Evolutionary conservation across 2,888 invertebrate genomes (phyloP).

Genomic region (Saturnia pavonia): DNA sequence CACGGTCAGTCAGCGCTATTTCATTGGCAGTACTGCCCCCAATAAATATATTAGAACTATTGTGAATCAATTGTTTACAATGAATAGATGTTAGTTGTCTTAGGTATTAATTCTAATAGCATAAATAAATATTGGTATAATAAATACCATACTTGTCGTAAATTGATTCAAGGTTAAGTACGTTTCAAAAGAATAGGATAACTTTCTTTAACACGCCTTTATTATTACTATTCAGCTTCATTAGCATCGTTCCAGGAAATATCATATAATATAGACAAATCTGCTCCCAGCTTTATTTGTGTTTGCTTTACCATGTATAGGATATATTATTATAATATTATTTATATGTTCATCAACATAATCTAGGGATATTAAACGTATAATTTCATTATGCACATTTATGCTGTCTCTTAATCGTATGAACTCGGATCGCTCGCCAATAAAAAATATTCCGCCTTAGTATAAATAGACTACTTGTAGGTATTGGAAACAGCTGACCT

Average conservation of each 20-base stretch:
- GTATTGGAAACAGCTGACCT: background rate
- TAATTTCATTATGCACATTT: background rate
- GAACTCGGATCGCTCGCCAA: background rate
- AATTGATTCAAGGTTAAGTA: background rate
- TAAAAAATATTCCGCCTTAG: background rate
- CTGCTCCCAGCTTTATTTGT: background rate
- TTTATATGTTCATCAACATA: too few species aligned
- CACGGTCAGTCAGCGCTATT: background rate
- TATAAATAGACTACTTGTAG: background rate
- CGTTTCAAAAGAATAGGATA: background rate
- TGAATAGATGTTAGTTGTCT: background rate
- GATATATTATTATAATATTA: too few species aligned
- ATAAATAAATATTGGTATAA: too few species aligned
- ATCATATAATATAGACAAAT: background rate
- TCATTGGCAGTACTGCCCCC: background rate
- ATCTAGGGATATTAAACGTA: too few species aligned
- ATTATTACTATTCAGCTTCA: too few species aligned
- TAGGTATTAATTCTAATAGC: background rate
- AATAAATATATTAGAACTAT: slow-evolving; percentile 1
- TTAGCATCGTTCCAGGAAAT: background rate
- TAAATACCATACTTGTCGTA: background rate
- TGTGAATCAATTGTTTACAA: background rate
- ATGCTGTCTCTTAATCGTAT: background rate
- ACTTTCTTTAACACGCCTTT: too few species aligned
- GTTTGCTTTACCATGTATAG: too few species aligned